Conservation (phyloP, 2,797 vertebrate genomes). For the Choloepus didactylus region DNA sequence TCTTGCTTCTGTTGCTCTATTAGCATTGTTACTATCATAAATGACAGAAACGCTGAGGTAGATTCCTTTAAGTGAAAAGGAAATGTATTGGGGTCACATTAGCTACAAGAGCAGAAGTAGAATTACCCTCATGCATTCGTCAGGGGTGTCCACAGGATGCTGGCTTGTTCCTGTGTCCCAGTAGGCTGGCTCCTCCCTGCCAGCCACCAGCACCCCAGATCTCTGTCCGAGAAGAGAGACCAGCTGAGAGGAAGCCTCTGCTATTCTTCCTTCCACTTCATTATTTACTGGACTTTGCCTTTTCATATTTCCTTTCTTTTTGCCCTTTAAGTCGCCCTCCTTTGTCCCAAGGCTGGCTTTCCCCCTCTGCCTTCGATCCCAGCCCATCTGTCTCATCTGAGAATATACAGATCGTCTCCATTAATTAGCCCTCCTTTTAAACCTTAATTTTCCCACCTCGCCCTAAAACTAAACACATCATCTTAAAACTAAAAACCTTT, state of each 20-base stretch:
- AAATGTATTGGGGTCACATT: background rate
- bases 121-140: background rate
- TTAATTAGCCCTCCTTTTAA: background rate
- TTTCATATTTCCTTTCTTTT: background rate
- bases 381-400: background rate
- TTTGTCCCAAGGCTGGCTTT: background rate
- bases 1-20: conserved; percentile 1
- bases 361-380: background rate
- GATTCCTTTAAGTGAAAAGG: background rate
- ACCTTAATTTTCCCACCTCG: background rate
- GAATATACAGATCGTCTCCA: background rate
- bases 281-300: conserved; percentile 22
- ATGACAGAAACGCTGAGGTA: background rate
- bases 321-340: background rate
- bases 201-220: background rate
- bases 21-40: background rate
- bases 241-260: background rate
- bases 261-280: background rate
- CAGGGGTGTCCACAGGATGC: background rate
- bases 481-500: background rate
- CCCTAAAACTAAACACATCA: background rate
- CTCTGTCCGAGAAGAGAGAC: background rate
- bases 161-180: background rate
- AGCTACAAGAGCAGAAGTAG: background rate
- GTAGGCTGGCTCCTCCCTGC: background rate